A percentile compares a stretch with the other conserved stretches of the same genome.
phyloP scores from a whole-genome alignment of 2,888 invertebrate genomes.

The Eudemis profundana region DNA sequence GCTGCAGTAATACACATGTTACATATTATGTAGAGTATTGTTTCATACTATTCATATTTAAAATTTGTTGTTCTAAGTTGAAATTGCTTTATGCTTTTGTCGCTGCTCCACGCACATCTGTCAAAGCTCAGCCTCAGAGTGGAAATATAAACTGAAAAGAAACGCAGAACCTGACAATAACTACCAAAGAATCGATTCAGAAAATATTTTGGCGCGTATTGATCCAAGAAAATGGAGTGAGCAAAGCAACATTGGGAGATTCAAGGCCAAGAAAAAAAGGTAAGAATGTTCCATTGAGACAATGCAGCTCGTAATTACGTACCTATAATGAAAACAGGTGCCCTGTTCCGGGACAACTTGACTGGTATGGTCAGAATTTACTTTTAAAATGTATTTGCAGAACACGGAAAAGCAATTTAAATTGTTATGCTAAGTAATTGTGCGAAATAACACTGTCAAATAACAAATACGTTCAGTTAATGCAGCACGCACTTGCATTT shows the following conservation, averaged over 20 bases:
- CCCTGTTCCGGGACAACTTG: slow-evolving; percentile 35
- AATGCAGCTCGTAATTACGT: slow-evolving; percentile 29
- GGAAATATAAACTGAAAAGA: too few species aligned
- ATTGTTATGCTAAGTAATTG: slow-evolving; percentile 59
- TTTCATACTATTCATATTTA: too few species aligned
- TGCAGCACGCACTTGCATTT: slow-evolving; percentile 19
- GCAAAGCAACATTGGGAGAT: not conserved
- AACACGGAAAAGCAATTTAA: slow-evolving; percentile 65
- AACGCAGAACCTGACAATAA: too few species aligned
- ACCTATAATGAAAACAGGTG: slow-evolving; percentile 34
- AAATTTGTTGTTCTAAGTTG: too few species aligned
- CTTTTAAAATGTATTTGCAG: slow-evolving; percentile 39
- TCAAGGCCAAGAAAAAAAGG: slow-evolving; percentile 16
- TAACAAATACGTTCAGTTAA: slow-evolving; percentile 35
- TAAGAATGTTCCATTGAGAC: slow-evolving; percentile 9
- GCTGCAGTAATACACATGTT: not conserved
- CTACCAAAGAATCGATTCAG: too few species aligned
- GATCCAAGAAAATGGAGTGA: slow-evolving; percentile 6
- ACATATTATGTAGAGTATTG: too few species aligned
- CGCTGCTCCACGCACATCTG: too few species aligned
- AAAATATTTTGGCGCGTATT: too few species aligned
- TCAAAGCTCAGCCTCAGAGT: too few species aligned
- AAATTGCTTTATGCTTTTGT: too few species aligned
- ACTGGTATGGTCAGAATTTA: slow-evolving; percentile 39
- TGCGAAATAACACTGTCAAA: slow-evolving; percentile 49